Base-by-base conservation (phyloP, 2,888 invertebrate genomes). In the Drosophila emarginata region DNA sequence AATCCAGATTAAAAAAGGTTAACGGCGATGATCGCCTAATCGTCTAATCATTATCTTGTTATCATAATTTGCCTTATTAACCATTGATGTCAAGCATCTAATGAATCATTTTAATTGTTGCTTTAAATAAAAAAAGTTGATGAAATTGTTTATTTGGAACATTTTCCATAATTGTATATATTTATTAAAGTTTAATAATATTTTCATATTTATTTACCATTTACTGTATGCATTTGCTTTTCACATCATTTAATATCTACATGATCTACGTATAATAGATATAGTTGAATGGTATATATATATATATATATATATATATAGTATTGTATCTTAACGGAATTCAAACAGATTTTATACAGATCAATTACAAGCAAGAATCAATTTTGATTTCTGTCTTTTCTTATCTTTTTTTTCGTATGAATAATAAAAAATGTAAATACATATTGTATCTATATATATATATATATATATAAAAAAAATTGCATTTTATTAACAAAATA, bases 191-290 rank as follows among this genome's bases (percentile, higher is more conserved):
- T 67, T 70, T 63, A 73, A 72, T 79, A 69, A 52, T 68, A 61
- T 74, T 74, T 64, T 56, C 78, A 65, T 72, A 21, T 68, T 65
- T 61, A 21, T 45, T 64, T 67, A 58, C 68, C 67, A 59, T 74
- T 72, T 67, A 63, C 61, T 80, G 61, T 61, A 70, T 71, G 71
- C 61, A 70, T 77, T 70, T 70, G 73, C 71, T 65, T 60, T 66
- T 36, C 15, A 72, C 23, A 23, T 45, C 12, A 12, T 32, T 76
- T 81, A 81, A 71, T 79, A 81, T 81, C 84, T 84, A 83, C 77
- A 83, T 36, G 36, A 23, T 14, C 50, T 37, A 26, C 37, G 11
- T 39, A 9, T 39, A 32, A 3, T 61, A 58, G 36, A 4, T 40
- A 58, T 40, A 58, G 14, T 14, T 59, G 14, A 14, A 32, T 59